Conservation (phyloP, 2,113 vertebrate species). For the Alethe diademata region DNA sequence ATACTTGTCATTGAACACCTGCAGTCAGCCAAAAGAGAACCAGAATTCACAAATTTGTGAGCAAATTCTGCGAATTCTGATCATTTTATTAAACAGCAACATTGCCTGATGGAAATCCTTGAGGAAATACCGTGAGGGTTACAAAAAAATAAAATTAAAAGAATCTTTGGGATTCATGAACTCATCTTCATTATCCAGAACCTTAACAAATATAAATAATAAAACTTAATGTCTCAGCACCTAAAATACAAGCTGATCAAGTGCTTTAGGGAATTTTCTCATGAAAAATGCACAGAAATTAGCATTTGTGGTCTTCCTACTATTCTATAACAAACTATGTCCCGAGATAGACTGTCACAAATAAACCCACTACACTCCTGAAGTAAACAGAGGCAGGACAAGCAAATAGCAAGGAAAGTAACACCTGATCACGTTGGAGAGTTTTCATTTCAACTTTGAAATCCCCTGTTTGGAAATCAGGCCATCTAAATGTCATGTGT, state of each 20-base stretch:
- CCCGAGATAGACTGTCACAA: not conserved
- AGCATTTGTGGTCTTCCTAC: not conserved
- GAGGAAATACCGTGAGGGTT: not conserved
- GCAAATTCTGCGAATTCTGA: not conserved
- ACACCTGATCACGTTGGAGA: not conserved
- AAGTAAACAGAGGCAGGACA: not conserved
- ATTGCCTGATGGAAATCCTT: not conserved
- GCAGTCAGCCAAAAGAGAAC: conserved; percentile 24
- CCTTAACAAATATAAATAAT: not conserved
- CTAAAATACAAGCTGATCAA: not conserved
- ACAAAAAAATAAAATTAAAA: not conserved
- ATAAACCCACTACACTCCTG: not conserved
- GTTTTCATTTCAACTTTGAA: not conserved
- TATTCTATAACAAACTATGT: not conserved
- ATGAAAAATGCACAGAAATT: not conserved
- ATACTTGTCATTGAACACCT: conserved; percentile 90
- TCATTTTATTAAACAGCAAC: not conserved
- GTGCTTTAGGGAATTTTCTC: not conserved
- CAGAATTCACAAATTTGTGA: no score
- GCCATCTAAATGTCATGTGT: not conserved
- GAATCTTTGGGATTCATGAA: not conserved
- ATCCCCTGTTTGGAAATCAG: not conserved
- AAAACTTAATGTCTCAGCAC: not conserved
- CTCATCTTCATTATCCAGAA: not conserved
- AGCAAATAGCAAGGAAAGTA: not conserved